phyloP scores from a whole-genome alignment of 2,113 vertebrate genomes.

The Regulus satrapa region DNA sequence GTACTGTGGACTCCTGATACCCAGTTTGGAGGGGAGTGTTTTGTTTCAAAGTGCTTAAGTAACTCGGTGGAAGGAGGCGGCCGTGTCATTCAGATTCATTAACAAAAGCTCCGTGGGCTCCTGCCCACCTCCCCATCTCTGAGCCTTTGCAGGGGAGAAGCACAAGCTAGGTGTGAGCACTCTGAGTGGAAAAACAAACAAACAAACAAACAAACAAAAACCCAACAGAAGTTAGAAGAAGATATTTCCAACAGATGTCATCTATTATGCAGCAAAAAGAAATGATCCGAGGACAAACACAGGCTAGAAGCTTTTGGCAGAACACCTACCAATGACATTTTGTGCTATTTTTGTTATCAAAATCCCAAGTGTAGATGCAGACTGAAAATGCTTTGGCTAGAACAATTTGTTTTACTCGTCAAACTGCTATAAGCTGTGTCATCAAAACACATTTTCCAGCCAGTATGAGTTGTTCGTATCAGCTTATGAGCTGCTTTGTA shows the following conservation, averaged over 20 bases:
- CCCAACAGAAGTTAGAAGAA: background rate
- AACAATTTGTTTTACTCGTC: slow-evolving; percentile 16
- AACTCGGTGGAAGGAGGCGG: background rate
- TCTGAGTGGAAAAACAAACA: background rate
- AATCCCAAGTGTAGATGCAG: background rate
- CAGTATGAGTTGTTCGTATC: background rate
- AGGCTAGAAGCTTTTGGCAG: slow-evolving; percentile 6
- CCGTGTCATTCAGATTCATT: background rate
- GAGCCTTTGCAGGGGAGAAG: background rate
- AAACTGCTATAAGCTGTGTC: background rate
- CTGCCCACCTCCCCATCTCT: background rate
- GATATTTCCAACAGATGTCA: background rate
- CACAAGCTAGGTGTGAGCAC: background rate
- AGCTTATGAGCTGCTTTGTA: background rate
- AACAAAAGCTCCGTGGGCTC: background rate
- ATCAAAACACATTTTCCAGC: background rate
- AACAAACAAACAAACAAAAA: too few relatives aligned
- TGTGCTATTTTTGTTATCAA: slow-evolving; percentile 29
- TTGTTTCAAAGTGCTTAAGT: slow-evolving; percentile 44
- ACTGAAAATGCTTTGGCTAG: background rate
- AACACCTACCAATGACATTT: background rate
- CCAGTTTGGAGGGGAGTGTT: background rate
- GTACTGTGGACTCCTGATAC: background rate
- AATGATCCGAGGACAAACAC: background rate
- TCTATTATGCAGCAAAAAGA: background rate